Percentiles rank a stretch among this genome's conserved stretches.
These are phyloP conservation scores for Trachelus tabidus DNA, from an alignment of 2,888 invertebrate genomes.

Conservation along the genomic window DNA sequence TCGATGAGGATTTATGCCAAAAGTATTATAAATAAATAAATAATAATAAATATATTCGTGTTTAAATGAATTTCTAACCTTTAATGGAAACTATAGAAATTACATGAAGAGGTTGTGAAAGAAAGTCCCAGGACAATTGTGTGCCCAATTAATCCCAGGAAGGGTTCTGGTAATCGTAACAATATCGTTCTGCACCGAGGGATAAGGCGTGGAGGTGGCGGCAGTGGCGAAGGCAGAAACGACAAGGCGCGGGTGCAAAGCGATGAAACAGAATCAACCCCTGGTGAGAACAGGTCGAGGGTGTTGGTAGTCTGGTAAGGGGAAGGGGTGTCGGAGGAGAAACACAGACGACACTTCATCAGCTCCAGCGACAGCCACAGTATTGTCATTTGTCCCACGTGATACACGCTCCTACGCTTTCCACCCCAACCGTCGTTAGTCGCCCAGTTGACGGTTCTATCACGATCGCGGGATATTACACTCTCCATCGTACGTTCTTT, in stretches of 20 bases:
- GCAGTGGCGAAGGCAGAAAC: conserved; percentile 9
- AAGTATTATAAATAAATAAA: not conserved
- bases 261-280: conserved; percentile 34
- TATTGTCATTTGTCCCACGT: conserved; percentile 59
- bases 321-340: conserved; percentile 22
- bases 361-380: conserved; percentile 52
- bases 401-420: conserved; percentile 45
- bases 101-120: not conserved
- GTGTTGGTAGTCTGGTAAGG: not conserved
- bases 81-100: too few species aligned
- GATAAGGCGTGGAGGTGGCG: conserved; percentile 9
- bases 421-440: conserved; percentile 49
- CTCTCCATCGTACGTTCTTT: conserved; percentile 44
- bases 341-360: conserved; percentile 59
- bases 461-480: conserved; percentile 35
- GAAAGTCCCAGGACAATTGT: conserved; percentile 44
- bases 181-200: conserved; percentile 37
- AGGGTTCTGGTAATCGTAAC: conserved; percentile 55
- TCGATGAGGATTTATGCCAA: too few species aligned
- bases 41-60: too few species aligned
- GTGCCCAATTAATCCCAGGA: conserved; percentile 57
- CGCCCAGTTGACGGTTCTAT: conserved; percentile 20
- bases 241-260: conserved; percentile 36
- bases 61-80: too few species aligned
- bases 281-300: conserved; percentile 26